A percentile compares a stretch with the other conserved stretches of the same genome.
These are phyloP conservation scores for Seriola quinqueradiata DNA, from an alignment of 2,113 vertebrate genomes.

Conservation along the genomic window DNA sequence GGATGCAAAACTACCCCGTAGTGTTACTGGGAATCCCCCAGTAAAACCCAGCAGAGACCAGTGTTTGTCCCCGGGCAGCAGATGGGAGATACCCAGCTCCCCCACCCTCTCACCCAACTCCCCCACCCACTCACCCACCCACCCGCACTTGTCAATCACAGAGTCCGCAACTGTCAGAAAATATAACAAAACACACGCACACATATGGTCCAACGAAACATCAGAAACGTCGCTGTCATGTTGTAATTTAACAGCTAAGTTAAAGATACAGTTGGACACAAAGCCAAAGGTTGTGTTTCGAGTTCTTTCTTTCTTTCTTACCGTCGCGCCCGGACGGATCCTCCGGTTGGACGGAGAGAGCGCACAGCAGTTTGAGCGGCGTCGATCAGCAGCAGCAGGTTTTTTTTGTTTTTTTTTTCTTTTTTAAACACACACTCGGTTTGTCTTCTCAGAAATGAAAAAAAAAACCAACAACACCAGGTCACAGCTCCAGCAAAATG, in stretches of 20 bases:
- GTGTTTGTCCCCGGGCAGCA: neutral
- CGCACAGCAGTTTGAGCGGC: conserved; percentile 33
- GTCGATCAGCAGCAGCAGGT: conserved; percentile 27
- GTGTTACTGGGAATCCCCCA: neutral
- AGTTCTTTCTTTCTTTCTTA: conserved; percentile 44
- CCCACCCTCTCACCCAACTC: conserved; percentile 18
- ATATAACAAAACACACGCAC: neutral
- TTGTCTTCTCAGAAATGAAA: neutral
- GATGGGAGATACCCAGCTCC: conserved; percentile 21
- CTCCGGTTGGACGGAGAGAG: conserved; percentile 24
- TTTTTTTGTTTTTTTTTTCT: neutral
- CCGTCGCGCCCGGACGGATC: conserved; percentile 48
- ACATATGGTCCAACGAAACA: conserved; percentile 12
- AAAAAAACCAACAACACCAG: neutral
- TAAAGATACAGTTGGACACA: neutral
- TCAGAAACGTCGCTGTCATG: neutral
- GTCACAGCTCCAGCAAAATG: neutral
- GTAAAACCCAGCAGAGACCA: neutral
- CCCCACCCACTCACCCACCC: conserved; percentile 30
- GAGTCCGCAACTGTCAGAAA: conserved; percentile 26
- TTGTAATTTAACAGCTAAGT: neutral
- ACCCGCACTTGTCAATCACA: conserved; percentile 67
- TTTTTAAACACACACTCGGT: neutral
- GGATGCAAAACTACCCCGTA: neutral
- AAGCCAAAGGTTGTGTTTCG: neutral